Conservation (phyloP, 2,797 vertebrate species). For the Selene dorsalis region DNA sequence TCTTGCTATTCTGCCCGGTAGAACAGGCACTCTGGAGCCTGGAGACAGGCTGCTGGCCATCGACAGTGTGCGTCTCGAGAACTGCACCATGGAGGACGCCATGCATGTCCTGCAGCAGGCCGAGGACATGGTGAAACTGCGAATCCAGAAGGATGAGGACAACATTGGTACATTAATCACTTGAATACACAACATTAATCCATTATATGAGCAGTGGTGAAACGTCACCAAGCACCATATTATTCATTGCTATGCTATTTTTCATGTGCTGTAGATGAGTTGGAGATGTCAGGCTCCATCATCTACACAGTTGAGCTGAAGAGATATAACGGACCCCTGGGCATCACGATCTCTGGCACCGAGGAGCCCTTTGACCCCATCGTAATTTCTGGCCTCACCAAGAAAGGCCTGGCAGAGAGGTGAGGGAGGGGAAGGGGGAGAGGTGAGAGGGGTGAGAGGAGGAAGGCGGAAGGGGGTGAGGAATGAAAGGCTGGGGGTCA, state of each 20-base stretch:
- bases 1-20: constrained; percentile 67
- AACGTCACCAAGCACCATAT: neutral
- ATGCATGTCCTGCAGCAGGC: constrained; percentile 95
- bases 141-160: constrained; percentile 98
- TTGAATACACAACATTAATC: neutral
- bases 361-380: constrained; percentile 99
- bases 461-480: constrained; percentile 5
- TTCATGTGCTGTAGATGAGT: constrained; percentile 86
- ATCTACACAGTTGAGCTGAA: constrained; percentile 98
- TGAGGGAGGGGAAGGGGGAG: constrained; percentile 71
- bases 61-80: constrained; percentile 95
- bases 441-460: neutral
- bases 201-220: neutral
- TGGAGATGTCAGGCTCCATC: constrained; percentile 95
- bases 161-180: constrained; percentile 87
- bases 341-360: constrained; percentile 98
- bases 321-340: constrained; percentile 94
- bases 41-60: constrained; percentile 97
- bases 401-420: constrained; percentile 97
- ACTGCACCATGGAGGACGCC: constrained; percentile 96
- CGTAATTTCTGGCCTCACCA: constrained; percentile 96
- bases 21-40: constrained; percentile 97
- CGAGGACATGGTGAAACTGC: constrained; percentile 97
- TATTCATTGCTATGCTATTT: neutral
- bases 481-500: neutral